Evolutionary conservation across 1,140 invertebrate genomes (phyloP).

Genomic region (Papilio aristodemus): DNA sequence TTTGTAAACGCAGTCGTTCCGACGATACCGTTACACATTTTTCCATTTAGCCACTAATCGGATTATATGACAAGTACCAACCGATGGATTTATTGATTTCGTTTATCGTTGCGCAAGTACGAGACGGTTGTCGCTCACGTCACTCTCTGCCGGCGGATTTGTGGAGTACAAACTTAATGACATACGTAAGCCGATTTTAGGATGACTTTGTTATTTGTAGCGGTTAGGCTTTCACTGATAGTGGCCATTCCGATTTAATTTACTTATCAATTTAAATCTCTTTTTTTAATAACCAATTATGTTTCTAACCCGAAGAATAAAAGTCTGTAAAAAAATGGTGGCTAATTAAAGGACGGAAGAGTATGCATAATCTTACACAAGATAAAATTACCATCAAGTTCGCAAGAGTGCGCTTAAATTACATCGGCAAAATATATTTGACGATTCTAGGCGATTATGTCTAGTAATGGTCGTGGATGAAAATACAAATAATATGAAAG

Average conservation of each 20-base stretch:
- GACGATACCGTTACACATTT: slow-evolving; percentile 56
- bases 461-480: no score
- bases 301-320: not conserved
- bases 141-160: slow-evolving; percentile 44
- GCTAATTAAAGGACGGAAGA: no score
- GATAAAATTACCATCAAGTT: no score
- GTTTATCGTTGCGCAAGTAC: slow-evolving; percentile 63
- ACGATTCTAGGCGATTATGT: no score
- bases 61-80: slow-evolving; percentile 65
- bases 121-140: slow-evolving; percentile 48
- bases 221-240: slow-evolving; percentile 23
- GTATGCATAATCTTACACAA: no score
- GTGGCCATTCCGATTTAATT: slow-evolving; percentile 12
- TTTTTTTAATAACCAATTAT: not conserved
- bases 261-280: slow-evolving; percentile 6
- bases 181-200: slow-evolving; percentile 54
- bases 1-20: slow-evolving; percentile 29
- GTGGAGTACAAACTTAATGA: slow-evolving; percentile 57
- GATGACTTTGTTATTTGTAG: slow-evolving; percentile 48
- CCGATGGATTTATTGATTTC: slow-evolving; percentile 64
- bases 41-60: slow-evolving; percentile 70
- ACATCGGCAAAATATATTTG: no score
- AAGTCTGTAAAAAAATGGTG: no score
- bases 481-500: no score
- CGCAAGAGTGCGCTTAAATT: no score